Conservation (phyloP, 2,888 invertebrate species). For the Rhagonycha lutea region DNA sequence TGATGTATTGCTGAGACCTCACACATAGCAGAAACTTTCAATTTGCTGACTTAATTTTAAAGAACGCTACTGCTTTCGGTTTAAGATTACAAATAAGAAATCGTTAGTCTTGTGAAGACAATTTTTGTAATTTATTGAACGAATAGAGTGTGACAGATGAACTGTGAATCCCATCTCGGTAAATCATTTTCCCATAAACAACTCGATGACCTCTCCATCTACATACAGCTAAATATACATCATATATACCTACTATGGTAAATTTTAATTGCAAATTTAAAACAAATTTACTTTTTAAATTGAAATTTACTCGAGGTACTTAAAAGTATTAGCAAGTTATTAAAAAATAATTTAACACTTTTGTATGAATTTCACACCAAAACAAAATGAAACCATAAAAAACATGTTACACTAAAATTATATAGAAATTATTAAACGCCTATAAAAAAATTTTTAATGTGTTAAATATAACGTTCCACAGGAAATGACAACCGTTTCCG, state of each 20-base stretch:
- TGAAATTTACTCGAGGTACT: not conserved
- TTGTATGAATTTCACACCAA: not conserved
- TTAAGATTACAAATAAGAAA: not conserved
- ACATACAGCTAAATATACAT: not conserved
- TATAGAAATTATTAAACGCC: conserved; percentile 35
- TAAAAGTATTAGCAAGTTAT: not conserved
- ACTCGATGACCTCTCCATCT: not conserved
- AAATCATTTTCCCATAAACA: conserved; percentile 53
- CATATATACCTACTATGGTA: not conserved
- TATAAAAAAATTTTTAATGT: conserved; percentile 39
- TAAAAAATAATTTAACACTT: not conserved
- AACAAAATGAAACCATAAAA: conserved; percentile 14
- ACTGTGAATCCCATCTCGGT: conserved; percentile 55
- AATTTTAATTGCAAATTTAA: not conserved
- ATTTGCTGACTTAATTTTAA: not conserved
- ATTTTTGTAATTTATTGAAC: conserved; percentile 9
- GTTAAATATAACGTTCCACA: conserved; percentile 41
- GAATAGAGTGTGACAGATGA: conserved; percentile 46
- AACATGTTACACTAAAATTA: conserved; percentile 16
- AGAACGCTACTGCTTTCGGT: not conserved
- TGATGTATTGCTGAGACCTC: conserved; percentile 9
- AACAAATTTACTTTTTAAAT: not conserved
- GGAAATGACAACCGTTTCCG: conserved; percentile 42
- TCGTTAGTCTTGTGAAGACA: conserved; percentile 2
- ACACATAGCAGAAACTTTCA: conserved; percentile 15